Percentiles rank a stretch among this genome's conserved stretches.
These are phyloP conservation scores for Cryptoprocta ferox DNA, from an alignment of 2,797 vertebrate species.

Conservation along the genomic window DNA sequence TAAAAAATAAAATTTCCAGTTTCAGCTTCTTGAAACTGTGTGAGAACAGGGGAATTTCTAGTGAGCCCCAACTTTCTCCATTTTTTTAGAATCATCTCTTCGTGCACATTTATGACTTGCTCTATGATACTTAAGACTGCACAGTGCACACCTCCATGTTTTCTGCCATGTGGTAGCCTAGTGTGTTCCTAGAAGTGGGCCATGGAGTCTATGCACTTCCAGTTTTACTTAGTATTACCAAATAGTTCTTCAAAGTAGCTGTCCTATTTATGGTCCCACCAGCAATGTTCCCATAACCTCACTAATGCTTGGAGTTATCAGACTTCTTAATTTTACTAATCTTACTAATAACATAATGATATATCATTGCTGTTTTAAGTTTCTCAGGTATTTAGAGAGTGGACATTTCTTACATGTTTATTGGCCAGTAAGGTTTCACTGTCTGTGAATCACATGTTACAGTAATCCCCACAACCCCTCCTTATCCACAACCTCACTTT, in stretches of 20 bases:
- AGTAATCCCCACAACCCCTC: neutral
- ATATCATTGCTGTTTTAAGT: neutral
- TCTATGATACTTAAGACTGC: neutral
- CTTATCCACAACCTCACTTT: neutral
- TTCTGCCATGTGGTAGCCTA: neutral
- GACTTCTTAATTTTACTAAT: neutral
- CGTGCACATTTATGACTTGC: neutral
- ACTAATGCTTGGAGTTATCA: neutral
- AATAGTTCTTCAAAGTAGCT: neutral
- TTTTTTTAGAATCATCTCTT: neutral
- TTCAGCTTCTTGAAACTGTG: conserved; percentile 9
- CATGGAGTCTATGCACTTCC: neutral
- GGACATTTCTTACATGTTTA: neutral
- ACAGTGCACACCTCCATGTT: neutral
- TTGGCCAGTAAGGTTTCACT: neutral
- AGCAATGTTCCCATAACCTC: neutral
- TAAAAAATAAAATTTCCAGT: neutral
- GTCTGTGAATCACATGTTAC: neutral
- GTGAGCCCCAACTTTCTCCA: neutral
- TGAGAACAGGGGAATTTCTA: neutral
- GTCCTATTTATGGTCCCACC: neutral
- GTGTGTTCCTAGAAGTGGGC: neutral
- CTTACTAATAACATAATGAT: neutral
- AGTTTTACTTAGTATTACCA: neutral
- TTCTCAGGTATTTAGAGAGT: neutral